Evolutionary conservation across 2,888 invertebrate species (phyloP).

Genomic region (Minunthozetes semirufus): DNA sequence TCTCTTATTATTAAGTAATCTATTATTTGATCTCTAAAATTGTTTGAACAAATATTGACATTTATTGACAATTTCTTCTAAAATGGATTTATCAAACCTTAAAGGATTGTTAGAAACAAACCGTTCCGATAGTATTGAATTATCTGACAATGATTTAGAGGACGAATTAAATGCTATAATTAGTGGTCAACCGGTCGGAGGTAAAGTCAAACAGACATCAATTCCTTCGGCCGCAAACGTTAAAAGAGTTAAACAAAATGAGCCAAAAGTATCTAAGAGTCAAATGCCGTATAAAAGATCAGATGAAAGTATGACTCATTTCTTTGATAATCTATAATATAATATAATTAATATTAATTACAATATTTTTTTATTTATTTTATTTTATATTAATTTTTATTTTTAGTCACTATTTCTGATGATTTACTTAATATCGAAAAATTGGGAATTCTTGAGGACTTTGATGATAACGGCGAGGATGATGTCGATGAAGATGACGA

Average conservation of each 20-base stretch:
- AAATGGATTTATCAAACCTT: slow-evolving; percentile 24
- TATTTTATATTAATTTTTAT: background rate
- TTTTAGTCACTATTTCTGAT: background rate
- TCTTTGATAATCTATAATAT: no score
- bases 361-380: background rate
- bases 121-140: slow-evolving; percentile 9
- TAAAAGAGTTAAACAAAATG: background rate
- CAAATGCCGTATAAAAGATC: background rate
- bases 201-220: background rate
- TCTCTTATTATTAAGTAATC: no score
- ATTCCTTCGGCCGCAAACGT: background rate
- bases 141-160: slow-evolving; percentile 36
- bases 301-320: background rate
- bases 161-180: slow-evolving; percentile 37
- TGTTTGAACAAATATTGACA: background rate
- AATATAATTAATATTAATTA: no score
- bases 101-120: slow-evolving; percentile 24
- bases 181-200: background rate
- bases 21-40: background rate
- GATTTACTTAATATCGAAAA: slow-evolving; percentile 29
- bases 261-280: background rate
- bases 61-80: background rate
- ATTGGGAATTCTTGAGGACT: slow-evolving; percentile 18
- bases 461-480: slow-evolving; percentile 30
- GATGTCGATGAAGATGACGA: slow-evolving; percentile 30